Evolutionary conservation across 2,113 vertebrate genomes (phyloP), one percentile per base, ranked within the genome.

Genomic region (Sakesphorus luctuosus): DNA sequence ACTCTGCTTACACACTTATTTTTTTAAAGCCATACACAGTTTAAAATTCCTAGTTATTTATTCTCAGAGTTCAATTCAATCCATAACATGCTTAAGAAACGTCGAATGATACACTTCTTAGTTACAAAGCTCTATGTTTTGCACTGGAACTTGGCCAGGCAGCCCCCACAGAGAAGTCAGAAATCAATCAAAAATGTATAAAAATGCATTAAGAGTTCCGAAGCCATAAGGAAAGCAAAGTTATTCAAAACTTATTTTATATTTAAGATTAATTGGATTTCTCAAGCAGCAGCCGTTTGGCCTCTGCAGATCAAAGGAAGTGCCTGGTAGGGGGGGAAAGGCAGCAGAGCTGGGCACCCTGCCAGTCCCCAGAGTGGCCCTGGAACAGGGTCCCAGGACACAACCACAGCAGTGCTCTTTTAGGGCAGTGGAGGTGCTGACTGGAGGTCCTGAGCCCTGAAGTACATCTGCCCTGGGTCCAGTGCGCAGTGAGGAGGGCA

Each of bases 331-430:
- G 24, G 66, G n/a, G 8, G 61, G 71, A 46, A 3, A 3, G 40
- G 46, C 29, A 72, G 77, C 44, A 77, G 47, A 75, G 58, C 56
- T 28, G n/a, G 50, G 36, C 28, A 40, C 20, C 18, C 73, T 23
- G 9, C 17, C 82, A 73, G 56, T 23, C 38, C 62, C 38, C 1
- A 0, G n/a, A 59, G n/a, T 25, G 23, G 19, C 38, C 38, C 38
- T 6, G 14, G 35, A 7, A 4, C 7, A n/a, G 19, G 11, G 6
- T 20, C 31, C 46, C 29, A 46, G 75, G 56, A 7, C 69, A 58
- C 0, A 0, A 8, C 25, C 71, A 58, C 53, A 17, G 46, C 47
- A 4, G 2, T 0, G 2, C 66, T n/a, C 69, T 15, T 14, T 14
- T 55, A 40, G 53, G 38, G 56, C 35, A 3, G 10, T 0, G 13